phyloP scores from a whole-genome alignment of 2,888 invertebrate species.

The Drosophila falleni region DNA sequence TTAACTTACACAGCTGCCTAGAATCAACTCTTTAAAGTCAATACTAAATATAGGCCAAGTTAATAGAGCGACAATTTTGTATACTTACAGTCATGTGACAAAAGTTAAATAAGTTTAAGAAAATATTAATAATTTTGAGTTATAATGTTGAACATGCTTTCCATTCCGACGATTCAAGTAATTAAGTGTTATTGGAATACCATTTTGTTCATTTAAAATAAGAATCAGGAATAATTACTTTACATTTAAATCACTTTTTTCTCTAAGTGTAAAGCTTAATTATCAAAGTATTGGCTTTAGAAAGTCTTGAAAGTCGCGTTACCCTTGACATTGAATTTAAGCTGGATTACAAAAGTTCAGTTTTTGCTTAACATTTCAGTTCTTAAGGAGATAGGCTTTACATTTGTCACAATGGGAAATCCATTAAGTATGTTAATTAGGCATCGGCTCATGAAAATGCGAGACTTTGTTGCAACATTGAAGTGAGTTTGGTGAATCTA shows the following conservation, averaged over 20 bases:
- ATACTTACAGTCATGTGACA: neutral
- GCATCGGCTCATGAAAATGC: slow-evolving; percentile 50
- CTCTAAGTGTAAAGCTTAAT: neutral
- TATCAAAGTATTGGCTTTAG: neutral
- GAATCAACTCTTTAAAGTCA: neutral
- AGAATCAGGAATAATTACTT: neutral
- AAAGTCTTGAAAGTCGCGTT: neutral
- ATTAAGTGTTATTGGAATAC: too few relatives aligned
- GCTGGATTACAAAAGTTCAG: slow-evolving; percentile 7
- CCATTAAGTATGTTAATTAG: slow-evolving; percentile 78
- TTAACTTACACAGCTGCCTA: neutral
- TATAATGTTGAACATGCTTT: neutral
- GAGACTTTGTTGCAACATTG: slow-evolving; percentile 30
- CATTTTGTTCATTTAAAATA: too few relatives aligned
- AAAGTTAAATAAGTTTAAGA: neutral
- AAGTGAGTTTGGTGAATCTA: slow-evolving; percentile 52
- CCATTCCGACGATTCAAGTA: neutral
- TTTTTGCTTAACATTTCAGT: neutral
- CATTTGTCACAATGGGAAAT: slow-evolving; percentile 63
- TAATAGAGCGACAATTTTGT: neutral
- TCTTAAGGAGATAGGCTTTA: slow-evolving; percentile 8
- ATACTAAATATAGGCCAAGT: neutral
- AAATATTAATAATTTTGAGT: neutral
- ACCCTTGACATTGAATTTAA: slow-evolving; percentile 22
- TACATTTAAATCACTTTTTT: neutral